Conservation (phyloP, 2,113 vertebrate genomes). For the Cephalopterus ornatus region DNA sequence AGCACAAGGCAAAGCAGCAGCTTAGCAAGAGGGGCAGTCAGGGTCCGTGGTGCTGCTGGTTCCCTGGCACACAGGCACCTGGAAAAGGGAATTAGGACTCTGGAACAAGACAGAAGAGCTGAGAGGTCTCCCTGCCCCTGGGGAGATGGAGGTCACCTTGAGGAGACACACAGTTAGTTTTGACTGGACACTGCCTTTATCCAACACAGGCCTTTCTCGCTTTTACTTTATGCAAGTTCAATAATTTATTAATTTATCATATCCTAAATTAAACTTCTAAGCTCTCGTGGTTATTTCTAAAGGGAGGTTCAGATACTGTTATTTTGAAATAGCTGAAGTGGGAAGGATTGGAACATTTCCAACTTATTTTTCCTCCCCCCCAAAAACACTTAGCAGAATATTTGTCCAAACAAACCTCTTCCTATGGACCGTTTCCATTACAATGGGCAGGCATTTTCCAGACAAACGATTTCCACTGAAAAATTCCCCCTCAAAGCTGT, state of each 20-base stretch:
- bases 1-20: background rate
- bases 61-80: rapidly evolving
- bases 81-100: background rate
- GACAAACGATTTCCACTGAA: constrained; percentile 45
- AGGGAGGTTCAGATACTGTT: background rate
- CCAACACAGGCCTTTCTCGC: background rate
- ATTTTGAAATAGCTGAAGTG: background rate
- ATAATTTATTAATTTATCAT: background rate
- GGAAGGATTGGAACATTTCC: background rate
- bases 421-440: constrained; percentile 11
- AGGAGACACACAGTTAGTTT: background rate
- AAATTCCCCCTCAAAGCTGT: background rate
- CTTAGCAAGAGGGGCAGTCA: background rate
- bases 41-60: rapidly evolving
- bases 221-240: too few relatives aligned
- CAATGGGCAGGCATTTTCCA: constrained; percentile 25
- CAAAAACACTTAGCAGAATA: constrained; percentile 23
- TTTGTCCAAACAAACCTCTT: constrained; percentile 53
- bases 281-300: background rate
- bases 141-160: background rate
- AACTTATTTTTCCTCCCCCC: background rate
- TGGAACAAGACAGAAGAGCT: background rate
- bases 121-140: background rate
- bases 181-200: background rate
- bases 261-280: background rate